A percentile compares a stretch with the other conserved stretches of the same genome.
These are phyloP conservation scores for Mesorhabditis belari DNA, from an alignment of 2,888 invertebrate species.

Conservation along the genomic window DNA sequence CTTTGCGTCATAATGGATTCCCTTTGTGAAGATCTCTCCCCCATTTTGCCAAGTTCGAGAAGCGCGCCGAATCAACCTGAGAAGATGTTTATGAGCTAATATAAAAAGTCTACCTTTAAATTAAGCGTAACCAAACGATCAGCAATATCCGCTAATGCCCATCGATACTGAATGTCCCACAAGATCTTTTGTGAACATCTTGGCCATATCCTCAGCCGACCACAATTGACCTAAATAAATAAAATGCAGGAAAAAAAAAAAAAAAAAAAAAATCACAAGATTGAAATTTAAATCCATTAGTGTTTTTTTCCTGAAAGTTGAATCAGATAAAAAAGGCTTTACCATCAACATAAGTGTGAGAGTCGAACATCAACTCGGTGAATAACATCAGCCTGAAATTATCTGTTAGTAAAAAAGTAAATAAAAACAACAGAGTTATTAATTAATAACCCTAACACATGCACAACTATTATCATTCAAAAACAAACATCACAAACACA, in stretches of 20 bases:
- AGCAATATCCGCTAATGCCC: constrained; percentile 35
- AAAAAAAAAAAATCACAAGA: no score
- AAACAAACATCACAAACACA: no score
- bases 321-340: not conserved
- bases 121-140: constrained; percentile 32
- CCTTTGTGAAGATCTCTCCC: constrained; percentile 66
- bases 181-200: constrained; percentile 60
- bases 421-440: no score
- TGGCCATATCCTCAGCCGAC: constrained; percentile 66
- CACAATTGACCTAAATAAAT: not conserved
- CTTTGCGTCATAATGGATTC: constrained; percentile 6
- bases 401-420: no score
- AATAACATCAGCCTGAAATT: constrained; percentile 64
- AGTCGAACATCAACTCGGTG: constrained; percentile 70
- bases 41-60: constrained; percentile 72
- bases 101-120: constrained; percentile 25
- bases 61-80: constrained; percentile 6
- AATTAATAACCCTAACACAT: no score
- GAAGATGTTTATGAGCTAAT: not conserved
- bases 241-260: no score
- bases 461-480: no score
- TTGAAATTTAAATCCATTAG: not conserved
- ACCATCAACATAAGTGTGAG: constrained; percentile 59
- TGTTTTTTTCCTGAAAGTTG: not conserved
- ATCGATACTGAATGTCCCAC: constrained; percentile 36